These are phyloP conservation scores for Camelus bactrianus DNA, from an alignment of 2,113 vertebrate species.

Conservation along the genomic window DNA sequence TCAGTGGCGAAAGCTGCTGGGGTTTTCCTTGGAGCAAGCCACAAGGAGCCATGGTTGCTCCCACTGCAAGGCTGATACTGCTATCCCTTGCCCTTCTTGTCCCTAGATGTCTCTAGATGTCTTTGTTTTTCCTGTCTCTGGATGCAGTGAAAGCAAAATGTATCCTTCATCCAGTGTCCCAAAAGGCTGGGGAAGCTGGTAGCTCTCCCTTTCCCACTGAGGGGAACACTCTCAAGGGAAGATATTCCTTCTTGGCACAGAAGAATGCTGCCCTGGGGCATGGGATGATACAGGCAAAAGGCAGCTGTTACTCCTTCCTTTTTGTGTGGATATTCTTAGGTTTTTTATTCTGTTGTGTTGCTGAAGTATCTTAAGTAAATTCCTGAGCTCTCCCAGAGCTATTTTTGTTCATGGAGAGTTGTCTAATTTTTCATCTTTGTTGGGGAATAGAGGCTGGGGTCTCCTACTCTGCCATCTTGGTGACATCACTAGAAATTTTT, in stretches of 20 bases:
- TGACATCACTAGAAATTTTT: not conserved
- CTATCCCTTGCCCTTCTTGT: not conserved
- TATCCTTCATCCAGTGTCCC: not conserved
- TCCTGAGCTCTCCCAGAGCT: not conserved
- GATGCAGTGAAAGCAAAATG: not conserved
- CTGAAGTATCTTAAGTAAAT: not conserved
- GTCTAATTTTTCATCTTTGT: not conserved
- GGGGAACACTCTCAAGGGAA: not conserved
- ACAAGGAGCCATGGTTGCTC: not conserved
- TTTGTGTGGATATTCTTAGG: not conserved
- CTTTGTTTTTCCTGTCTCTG: not conserved
- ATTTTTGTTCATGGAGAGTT: not conserved
- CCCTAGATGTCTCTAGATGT: not conserved
- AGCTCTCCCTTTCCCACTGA: not conserved
- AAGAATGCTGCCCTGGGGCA: not conserved
- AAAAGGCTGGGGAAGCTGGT: not conserved
- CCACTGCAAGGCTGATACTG: not conserved
- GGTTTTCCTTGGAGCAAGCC: not conserved
- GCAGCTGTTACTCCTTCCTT: not conserved
- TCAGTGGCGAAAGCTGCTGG: not conserved
- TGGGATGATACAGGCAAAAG: not conserved
- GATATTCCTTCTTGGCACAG: not conserved
- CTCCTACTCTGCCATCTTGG: not conserved
- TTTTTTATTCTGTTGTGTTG: not conserved
- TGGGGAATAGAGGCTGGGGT: not conserved